Conservation (phyloP, 1,140 invertebrate genomes). For the Lucilia cuprina region DNA sequence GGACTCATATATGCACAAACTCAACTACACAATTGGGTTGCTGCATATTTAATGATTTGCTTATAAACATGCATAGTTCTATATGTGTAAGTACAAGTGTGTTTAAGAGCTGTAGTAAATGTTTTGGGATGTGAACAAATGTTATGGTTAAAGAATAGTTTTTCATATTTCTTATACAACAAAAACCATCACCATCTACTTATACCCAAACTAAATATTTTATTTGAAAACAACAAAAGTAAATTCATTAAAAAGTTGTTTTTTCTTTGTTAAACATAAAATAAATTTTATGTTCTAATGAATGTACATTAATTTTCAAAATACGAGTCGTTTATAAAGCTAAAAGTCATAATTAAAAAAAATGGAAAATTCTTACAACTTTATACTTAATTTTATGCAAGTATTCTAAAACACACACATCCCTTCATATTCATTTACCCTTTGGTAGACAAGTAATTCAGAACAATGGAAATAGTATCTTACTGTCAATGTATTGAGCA, state of each 20-base stretch:
- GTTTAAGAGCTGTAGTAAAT: background rate
- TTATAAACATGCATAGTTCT: background rate
- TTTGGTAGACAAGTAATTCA: no score
- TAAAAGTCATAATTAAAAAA: background rate
- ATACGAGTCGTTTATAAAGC: constrained; percentile 3
- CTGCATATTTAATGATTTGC: constrained; percentile 4
- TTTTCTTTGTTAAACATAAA: background rate
- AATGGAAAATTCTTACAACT: background rate
- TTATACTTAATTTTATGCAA: background rate
- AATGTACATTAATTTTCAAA: background rate
- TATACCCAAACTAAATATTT: background rate
- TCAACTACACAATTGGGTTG: background rate
- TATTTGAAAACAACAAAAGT: background rate
- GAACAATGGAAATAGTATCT: no score
- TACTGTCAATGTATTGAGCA: no score
- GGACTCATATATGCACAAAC: background rate
- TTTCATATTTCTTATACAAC: background rate
- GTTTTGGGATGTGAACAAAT: background rate
- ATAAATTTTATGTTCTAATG: background rate
- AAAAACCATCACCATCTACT: background rate
- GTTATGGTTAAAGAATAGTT: constrained; percentile 6
- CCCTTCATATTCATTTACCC: no score
- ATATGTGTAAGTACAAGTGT: background rate
- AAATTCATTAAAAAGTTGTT: constrained; percentile 9
- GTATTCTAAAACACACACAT: no score